phyloP scores from a whole-genome alignment of 2,113 vertebrate genomes.

The Paratilapia polleni region DNA sequence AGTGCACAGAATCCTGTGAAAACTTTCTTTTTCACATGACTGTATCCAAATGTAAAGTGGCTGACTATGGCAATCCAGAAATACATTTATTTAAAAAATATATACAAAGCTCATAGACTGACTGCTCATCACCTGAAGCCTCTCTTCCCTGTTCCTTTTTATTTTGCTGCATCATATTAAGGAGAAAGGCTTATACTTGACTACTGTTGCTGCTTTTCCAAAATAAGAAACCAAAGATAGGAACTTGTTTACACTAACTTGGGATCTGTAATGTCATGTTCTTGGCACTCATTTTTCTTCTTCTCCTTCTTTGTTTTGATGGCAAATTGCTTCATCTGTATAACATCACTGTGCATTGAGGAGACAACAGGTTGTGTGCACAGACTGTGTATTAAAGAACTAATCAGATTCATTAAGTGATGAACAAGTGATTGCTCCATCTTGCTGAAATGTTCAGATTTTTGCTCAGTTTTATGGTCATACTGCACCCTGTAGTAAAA shows the following conservation, averaged over 20 bases:
- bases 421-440: background rate
- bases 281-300: background rate
- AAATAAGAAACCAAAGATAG: background rate
- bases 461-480: background rate
- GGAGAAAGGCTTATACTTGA: background rate
- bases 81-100: no score
- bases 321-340: background rate
- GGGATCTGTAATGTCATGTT: background rate
- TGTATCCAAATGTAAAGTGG: background rate
- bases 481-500: background rate
- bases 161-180: background rate
- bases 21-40: no score
- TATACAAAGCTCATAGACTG: background rate
- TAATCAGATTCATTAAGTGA: background rate
- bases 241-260: background rate
- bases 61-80: background rate
- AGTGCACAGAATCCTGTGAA: no score
- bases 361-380: background rate
- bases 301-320: background rate
- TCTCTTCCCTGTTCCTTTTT: background rate
- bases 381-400: fast-evolving
- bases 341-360: background rate
- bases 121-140: background rate
- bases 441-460: background rate
- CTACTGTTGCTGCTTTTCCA: background rate